A percentile compares a stretch with the other conserved stretches of the same genome.
Conservation (phyloP, 2,888 invertebrate genomes). For the Luffia ferchaultella region DNA sequence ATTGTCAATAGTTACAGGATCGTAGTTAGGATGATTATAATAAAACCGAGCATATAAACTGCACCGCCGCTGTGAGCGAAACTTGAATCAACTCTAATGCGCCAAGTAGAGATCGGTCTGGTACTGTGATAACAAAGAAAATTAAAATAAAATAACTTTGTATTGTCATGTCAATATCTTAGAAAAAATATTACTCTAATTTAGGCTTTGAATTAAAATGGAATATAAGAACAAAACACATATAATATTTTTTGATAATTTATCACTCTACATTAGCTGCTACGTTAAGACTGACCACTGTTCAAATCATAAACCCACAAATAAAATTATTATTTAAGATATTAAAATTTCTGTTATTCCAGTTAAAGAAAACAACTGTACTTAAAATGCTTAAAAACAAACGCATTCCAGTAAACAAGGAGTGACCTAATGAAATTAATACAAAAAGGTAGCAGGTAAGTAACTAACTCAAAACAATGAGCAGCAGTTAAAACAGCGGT, state of each 20-base stretch:
- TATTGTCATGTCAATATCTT: neutral
- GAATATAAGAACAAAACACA: no score
- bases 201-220: no score
- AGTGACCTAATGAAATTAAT: no score
- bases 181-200: neutral
- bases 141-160: neutral
- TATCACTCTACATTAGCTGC: no score
- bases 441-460: no score
- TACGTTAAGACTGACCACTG: no score
- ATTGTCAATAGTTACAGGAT: neutral
- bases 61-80: slow-evolving; percentile 7
- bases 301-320: no score
- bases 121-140: neutral
- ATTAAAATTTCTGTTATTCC: neutral
- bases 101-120: neutral
- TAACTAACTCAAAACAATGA: slow-evolving; percentile 18
- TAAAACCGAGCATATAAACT: neutral
- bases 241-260: no score
- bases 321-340: no score
- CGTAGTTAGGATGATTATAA: slow-evolving; percentile 4
- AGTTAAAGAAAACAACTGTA: no score
- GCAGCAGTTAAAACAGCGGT: slow-evolving; percentile 16
- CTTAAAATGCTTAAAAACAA: no score
- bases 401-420: no score
- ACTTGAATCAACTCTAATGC: slow-evolving; percentile 4